Evolutionary conservation across 2,113 vertebrate species (phyloP).

Genomic region (Chaetorhynchus papuensis): DNA sequence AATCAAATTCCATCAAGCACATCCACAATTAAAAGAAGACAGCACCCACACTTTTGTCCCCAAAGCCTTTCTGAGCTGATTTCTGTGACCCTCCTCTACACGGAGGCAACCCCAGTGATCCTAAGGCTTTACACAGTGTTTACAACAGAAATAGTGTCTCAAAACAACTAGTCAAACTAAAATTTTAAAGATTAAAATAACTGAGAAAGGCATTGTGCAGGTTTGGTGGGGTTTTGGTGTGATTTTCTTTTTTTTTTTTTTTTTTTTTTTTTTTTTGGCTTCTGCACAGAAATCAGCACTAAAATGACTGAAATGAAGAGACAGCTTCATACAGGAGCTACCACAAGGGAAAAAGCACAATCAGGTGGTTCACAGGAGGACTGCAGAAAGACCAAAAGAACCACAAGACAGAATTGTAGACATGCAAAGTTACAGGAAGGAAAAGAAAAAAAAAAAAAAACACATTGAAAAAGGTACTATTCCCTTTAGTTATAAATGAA

Average conservation of each 20-base stretch:
- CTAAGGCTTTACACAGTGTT: neutral
- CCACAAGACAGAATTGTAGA: neutral
- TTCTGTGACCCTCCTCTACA: neutral
- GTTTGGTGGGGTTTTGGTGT: neutral
- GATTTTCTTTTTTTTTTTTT: neutral
- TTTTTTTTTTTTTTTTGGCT: neutral
- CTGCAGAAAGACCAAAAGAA: neutral
- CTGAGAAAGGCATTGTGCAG: neutral
- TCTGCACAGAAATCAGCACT: neutral
- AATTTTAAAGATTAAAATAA: neutral
- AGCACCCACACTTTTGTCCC: neutral
- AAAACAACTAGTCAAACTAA: neutral
- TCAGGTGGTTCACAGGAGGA: neutral
- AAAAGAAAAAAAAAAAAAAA: too few species aligned
- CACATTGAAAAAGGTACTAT: neutral
- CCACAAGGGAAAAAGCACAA: neutral
- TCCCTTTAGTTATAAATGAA: neutral
- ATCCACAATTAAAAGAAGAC: neutral
- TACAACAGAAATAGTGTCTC: neutral
- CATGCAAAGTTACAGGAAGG: neutral
- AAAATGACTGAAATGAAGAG: neutral
- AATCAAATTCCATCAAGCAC: neutral
- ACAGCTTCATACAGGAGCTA: neutral
- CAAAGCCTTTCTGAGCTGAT: neutral
- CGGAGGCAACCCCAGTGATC: neutral